These are phyloP conservation scores for Chymomyza caudatula DNA, from an alignment of 2,888 invertebrate genomes.

Conservation along the genomic window DNA sequence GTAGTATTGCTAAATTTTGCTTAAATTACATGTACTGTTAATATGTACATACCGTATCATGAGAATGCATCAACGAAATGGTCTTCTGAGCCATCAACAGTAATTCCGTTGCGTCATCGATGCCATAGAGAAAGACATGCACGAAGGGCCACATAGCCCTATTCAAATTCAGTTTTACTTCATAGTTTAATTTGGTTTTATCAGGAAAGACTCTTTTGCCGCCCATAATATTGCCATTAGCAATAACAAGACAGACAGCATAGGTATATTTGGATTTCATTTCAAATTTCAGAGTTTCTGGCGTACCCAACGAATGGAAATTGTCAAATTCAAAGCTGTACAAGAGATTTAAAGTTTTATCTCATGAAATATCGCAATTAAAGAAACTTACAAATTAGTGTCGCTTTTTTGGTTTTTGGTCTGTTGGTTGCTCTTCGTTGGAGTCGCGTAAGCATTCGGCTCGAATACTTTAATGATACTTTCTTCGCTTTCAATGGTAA, in stretches of 20 bases:
- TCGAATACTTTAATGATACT: too few relatives aligned
- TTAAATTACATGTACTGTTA: too few relatives aligned
- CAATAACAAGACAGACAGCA: slow-evolving; percentile 23
- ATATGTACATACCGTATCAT: too few relatives aligned
- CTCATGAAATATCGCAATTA: not conserved
- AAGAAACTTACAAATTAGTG: not conserved
- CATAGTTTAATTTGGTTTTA: not conserved
- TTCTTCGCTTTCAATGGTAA: too few relatives aligned
- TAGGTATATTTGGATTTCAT: not conserved
- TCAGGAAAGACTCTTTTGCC: slow-evolving; percentile 6
- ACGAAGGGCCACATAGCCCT: slow-evolving; percentile 23
- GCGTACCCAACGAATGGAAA: not conserved
- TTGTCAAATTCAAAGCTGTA: not conserved
- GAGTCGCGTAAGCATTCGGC: too few relatives aligned
- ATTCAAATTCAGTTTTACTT: slow-evolving; percentile 1
- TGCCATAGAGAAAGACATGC: slow-evolving; percentile 17
- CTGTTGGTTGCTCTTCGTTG: too few relatives aligned
- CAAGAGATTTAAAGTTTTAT: not conserved
- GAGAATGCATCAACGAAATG: too few relatives aligned
- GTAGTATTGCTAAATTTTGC: too few relatives aligned
- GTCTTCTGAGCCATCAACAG: slow-evolving; percentile 6
- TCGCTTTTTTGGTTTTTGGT: not conserved
- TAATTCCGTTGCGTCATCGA: not conserved
- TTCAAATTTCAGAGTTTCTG: not conserved
- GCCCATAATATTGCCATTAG: slow-evolving; percentile 19